Evolutionary conservation across 2,797 vertebrate genomes (phyloP).

Genomic region (Lacerta viridis): DNA sequence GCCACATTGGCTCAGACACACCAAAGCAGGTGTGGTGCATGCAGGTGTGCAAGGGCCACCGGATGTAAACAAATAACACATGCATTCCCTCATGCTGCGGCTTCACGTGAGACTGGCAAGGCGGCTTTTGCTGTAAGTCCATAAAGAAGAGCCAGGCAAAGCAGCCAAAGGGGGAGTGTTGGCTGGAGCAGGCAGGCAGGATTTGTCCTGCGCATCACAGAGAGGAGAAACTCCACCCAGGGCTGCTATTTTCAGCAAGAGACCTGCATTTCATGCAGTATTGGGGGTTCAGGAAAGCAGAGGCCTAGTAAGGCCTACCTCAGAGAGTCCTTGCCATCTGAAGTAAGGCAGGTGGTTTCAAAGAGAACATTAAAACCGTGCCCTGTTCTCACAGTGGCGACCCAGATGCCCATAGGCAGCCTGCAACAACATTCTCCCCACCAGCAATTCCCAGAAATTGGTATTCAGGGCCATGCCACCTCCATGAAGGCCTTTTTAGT

Average conservation of each 20-base stretch:
- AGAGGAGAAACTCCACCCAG: not conserved
- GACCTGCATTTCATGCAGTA: not conserved
- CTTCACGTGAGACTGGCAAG: not conserved
- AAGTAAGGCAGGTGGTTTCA: no score
- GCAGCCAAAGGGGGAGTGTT: not conserved
- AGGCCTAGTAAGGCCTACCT: no score
- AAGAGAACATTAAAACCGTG: no score
- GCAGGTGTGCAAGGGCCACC: no score
- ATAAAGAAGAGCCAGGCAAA: not conserved
- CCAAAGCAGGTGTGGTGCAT: accelerated
- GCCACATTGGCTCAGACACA: not conserved
- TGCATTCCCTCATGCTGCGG: not conserved
- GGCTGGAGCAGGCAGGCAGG: not conserved
- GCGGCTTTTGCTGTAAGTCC: no score
- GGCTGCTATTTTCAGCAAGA: not conserved
- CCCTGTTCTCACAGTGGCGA: no score
- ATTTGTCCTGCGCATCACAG: not conserved
- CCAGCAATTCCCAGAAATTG: no score
- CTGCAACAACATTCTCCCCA: no score
- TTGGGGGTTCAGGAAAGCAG: no score
- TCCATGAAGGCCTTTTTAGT: not conserved
- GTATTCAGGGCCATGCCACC: no score
- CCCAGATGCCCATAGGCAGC: no score
- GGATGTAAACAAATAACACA: not conserved
- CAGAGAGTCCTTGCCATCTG: no score